phyloP scores from a whole-genome alignment of 1,140 invertebrate species.

The Neodiprion fabricii region DNA sequence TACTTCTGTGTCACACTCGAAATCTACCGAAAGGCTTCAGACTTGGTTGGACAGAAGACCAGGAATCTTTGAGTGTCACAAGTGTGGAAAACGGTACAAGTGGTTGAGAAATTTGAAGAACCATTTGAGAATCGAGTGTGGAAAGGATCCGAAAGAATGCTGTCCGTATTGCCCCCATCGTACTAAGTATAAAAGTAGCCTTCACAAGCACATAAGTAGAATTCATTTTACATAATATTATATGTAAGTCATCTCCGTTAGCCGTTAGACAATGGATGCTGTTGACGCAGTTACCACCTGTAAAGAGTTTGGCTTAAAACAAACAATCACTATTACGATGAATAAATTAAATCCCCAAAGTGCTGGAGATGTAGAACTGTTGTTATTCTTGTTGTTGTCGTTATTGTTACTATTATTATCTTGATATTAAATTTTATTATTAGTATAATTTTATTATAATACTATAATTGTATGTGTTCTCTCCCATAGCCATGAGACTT shows the following conservation, averaged over 20 bases:
- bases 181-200: constrained; percentile 54
- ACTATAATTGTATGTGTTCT: too few relatives aligned
- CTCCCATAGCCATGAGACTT: too few relatives aligned
- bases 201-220: constrained; percentile 52
- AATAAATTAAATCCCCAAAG: too few relatives aligned
- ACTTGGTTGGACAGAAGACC: not conserved
- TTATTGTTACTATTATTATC: too few relatives aligned
- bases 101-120: constrained; percentile 61
- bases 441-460: too few relatives aligned
- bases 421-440: too few relatives aligned
- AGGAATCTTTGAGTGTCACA: constrained; percentile 50
- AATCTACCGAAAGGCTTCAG: not conserved
- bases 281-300: too few relatives aligned
- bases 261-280: too few relatives aligned
- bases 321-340: too few relatives aligned
- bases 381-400: too few relatives aligned
- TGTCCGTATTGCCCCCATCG: constrained; percentile 58
- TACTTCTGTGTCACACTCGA: not conserved
- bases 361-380: too few relatives aligned
- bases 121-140: constrained; percentile 62
- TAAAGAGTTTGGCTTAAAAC: too few relatives aligned
- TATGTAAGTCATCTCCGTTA: not conserved
- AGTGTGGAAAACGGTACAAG: constrained; percentile 63
- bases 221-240: constrained; percentile 36
- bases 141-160: constrained; percentile 58